These are phyloP conservation scores for Erythrolamprus reginae DNA, from an alignment of 2,113 vertebrate species.

Conservation along the genomic window DNA sequence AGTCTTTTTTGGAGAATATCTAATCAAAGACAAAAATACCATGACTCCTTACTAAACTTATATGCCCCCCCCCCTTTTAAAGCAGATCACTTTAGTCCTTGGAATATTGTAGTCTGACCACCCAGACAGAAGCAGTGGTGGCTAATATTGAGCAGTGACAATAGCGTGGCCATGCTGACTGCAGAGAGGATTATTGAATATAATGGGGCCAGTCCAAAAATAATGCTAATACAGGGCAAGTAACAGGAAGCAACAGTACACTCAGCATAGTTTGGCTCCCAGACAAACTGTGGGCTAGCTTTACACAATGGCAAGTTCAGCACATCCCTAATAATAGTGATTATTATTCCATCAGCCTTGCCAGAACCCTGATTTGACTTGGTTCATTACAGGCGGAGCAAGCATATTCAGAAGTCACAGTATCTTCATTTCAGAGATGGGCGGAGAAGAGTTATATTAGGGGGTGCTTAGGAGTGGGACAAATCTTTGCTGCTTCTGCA, in stretches of 20 bases:
- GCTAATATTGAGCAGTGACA: slow-evolving; percentile 84
- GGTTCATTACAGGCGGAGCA: slow-evolving; percentile 56
- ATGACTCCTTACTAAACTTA: not conserved
- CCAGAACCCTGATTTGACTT: slow-evolving; percentile 58
- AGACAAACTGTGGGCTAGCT: slow-evolving; percentile 73
- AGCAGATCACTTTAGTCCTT: slow-evolving; percentile 56
- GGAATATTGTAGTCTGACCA: slow-evolving; percentile 70
- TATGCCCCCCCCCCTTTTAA: slow-evolving; percentile 37
- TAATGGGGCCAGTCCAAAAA: slow-evolving; percentile 87
- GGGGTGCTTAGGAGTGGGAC: not conserved
- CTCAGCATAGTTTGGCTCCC: slow-evolving; percentile 84
- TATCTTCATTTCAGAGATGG: not conserved
- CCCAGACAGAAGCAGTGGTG: slow-evolving; percentile 76
- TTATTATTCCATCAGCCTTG: slow-evolving; percentile 64
- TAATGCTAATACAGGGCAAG: slow-evolving; percentile 84
- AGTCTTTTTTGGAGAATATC: slow-evolving; percentile 31
- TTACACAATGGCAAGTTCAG: slow-evolving; percentile 75
- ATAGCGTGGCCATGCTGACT: slow-evolving; percentile 82
- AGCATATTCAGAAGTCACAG: slow-evolving; percentile 55
- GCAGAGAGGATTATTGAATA: slow-evolving; percentile 91
- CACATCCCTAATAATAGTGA: slow-evolving; percentile 71
- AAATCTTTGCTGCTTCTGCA: not conserved
- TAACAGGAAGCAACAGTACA: slow-evolving; percentile 90
- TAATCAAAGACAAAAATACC: not conserved
- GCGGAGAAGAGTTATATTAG: not conserved